Percentiles rank a stretch among this genome's conserved stretches.
These are phyloP conservation scores for Collichthys lucidus DNA, from an alignment of 2,113 vertebrate genomes.

Conservation along the genomic window DNA sequence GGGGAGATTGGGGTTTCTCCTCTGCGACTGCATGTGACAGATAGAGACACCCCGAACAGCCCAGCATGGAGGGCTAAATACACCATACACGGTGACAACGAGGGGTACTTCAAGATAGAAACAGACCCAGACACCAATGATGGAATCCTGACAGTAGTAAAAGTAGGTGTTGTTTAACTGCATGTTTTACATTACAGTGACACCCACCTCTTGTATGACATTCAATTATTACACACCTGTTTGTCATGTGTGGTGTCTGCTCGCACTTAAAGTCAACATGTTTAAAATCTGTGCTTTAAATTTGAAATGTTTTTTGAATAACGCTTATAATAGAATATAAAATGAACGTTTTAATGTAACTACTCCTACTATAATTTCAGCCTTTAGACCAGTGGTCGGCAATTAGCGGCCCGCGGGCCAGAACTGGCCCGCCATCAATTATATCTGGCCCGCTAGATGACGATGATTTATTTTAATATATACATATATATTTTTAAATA, in stretches of 20 bases:
- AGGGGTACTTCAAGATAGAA: constrained; percentile 53
- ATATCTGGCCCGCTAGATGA: too few species aligned
- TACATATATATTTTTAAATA: too few species aligned
- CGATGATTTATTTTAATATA: too few species aligned
- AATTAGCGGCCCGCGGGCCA: too few species aligned
- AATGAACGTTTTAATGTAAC: neutral
- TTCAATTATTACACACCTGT: neutral
- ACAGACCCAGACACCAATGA: constrained; percentile 76
- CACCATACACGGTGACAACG: constrained; percentile 51
- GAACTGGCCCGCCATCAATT: too few species aligned
- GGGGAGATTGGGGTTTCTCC: constrained; percentile 27
- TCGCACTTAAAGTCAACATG: neutral
- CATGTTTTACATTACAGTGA: constrained; percentile 15
- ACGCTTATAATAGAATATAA: neutral
- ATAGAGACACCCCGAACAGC: constrained; percentile 55
- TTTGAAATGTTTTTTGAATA: neutral
- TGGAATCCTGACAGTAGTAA: constrained; percentile 72
- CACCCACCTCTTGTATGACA: neutral
- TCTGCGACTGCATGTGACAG: constrained; percentile 64
- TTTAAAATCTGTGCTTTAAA: neutral
- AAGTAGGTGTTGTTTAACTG: constrained; percentile 28
- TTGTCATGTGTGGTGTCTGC: neutral
- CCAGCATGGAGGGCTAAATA: constrained; percentile 69
- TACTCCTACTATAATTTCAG: constrained; percentile 40
- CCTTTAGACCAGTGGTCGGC: too few species aligned